Evolutionary conservation across 2,797 vertebrate genomes (phyloP).

Genomic region (Pipistrellus nathusii): DNA sequence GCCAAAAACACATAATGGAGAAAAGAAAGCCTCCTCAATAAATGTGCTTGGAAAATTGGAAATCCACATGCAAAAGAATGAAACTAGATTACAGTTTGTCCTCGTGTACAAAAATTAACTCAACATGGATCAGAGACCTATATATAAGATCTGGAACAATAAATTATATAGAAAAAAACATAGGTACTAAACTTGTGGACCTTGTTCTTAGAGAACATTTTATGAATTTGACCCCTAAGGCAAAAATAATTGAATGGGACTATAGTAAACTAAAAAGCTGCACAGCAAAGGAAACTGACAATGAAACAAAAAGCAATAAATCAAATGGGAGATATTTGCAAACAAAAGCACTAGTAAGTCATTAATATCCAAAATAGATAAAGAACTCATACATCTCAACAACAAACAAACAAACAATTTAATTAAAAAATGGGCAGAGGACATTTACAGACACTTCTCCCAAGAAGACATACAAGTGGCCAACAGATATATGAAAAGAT

Average conservation of each 20-base stretch:
- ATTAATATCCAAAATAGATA: not conserved
- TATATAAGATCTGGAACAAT: not conserved
- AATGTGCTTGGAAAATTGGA: not conserved
- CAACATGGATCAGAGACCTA: not conserved
- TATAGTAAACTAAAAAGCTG: not conserved
- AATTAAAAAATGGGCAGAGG: not conserved
- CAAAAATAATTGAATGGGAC: not conserved
- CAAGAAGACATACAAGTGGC: not conserved
- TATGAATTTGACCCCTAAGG: not conserved
- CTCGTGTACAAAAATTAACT: not conserved
- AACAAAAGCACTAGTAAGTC: not conserved
- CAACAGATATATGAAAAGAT: not conserved
- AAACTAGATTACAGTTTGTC: not conserved
- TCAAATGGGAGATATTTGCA: not conserved
- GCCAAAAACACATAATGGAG: not conserved
- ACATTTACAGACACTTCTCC: not conserved
- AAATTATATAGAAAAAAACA: not conserved
- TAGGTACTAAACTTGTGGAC: not conserved
- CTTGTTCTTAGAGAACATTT: not conserved
- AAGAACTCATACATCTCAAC: not conserved
- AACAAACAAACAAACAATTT: not conserved
- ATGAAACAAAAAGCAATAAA: not conserved
- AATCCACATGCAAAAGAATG: not conserved
- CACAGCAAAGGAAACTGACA: not conserved
- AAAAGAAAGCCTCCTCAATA: not conserved